Evolutionary conservation across 2,797 vertebrate species (phyloP).

Genomic region (Poliocrania exsul): DNA sequence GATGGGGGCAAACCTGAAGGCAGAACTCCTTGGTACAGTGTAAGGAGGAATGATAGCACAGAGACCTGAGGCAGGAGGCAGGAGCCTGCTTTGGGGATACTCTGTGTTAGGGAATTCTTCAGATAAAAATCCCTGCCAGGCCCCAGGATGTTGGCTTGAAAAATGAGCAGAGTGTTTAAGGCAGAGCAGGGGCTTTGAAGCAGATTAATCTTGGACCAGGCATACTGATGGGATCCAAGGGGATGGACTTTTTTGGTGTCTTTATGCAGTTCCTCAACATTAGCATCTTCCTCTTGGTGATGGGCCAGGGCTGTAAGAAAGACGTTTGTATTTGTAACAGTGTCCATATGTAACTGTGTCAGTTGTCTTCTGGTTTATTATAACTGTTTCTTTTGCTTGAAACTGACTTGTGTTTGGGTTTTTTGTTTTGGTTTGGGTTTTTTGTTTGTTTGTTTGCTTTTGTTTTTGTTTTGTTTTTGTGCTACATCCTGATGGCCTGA

Average conservation of each 20-base stretch:
- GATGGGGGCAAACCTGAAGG: neutral
- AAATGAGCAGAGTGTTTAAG: neutral
- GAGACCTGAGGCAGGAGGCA: neutral
- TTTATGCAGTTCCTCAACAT: neutral
- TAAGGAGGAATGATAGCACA: neutral
- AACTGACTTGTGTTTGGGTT: neutral
- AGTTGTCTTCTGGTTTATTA: neutral
- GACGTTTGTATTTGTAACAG: accelerated
- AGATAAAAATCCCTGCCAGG: neutral
- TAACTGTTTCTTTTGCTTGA: neutral
- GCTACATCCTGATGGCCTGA: neutral
- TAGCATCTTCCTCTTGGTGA: neutral
- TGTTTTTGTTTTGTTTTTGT: neutral
- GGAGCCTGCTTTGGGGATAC: neutral
- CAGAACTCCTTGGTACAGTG: accelerated
- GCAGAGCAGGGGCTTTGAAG: neutral
- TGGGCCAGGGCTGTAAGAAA: neutral
- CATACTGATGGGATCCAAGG: neutral
- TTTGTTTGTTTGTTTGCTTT: neutral
- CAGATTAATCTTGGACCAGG: neutral
- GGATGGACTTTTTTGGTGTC: accelerated
- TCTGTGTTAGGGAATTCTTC: neutral
- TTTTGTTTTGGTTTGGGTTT: neutral
- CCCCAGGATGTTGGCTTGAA: neutral
- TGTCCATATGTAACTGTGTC: neutral